phyloP scores from a whole-genome alignment of 2,113 vertebrate species.

The Trogon surrucura region DNA sequence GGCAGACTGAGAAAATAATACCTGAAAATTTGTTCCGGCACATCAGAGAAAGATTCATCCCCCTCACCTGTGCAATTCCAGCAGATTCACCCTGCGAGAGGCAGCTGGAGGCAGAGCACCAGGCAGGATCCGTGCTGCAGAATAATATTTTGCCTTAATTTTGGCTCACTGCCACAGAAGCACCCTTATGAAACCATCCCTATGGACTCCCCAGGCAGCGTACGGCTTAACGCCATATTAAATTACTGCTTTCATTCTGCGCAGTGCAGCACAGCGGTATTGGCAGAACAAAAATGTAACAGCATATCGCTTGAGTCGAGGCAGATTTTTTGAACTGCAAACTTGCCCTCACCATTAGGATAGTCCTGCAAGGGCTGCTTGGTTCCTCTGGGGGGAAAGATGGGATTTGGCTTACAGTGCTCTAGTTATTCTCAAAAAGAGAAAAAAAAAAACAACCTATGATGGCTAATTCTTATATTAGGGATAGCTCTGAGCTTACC shows the following conservation, averaged over 20 bases:
- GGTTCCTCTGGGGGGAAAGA: background rate
- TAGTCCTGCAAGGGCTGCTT: background rate
- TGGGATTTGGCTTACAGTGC: background rate
- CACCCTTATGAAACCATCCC: background rate
- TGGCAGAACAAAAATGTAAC: background rate
- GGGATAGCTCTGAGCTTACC: background rate
- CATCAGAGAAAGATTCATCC: background rate
- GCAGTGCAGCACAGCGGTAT: background rate
- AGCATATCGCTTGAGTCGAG: background rate
- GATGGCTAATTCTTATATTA: background rate
- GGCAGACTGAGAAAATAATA: background rate
- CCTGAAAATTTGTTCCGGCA: background rate
- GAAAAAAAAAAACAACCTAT: background rate
- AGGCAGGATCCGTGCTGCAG: background rate
- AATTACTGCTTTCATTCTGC: constrained; percentile 23
- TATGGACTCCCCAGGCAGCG: background rate
- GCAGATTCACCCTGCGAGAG: background rate
- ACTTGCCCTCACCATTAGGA: background rate
- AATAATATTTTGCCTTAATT: constrained; percentile 1
- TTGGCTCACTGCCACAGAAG: background rate
- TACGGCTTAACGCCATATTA: constrained; percentile 13
- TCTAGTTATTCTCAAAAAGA: background rate
- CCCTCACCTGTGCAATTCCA: background rate
- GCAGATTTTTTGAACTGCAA: background rate
- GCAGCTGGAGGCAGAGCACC: background rate